A percentile compares a stretch with the other conserved stretches of the same genome.
Evolutionary conservation across 2,113 vertebrate genomes (phyloP).

Genomic region (Cricetomys ansorgei): DNA sequence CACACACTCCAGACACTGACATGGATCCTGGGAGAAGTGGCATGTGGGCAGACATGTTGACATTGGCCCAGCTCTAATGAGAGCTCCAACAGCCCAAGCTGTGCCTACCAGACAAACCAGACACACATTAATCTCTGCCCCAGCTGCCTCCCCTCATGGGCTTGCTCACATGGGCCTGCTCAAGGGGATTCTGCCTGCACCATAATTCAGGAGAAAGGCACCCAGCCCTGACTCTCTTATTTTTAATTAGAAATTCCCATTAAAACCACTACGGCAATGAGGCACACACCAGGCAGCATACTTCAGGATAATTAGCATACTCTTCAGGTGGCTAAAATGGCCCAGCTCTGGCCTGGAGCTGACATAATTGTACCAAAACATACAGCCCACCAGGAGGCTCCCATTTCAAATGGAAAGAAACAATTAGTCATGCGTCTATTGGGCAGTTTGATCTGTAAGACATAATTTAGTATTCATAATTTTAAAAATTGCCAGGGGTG

Average conservation of each 20-base stretch:
- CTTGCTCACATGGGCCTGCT: not conserved
- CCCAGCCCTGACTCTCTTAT: conserved; percentile 30
- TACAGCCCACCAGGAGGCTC: conserved; percentile 52
- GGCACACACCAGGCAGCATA: conserved; percentile 39
- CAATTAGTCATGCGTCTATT: conserved; percentile 58
- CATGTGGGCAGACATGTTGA: not conserved
- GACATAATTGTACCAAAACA: conserved; percentile 64
- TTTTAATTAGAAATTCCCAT: conserved; percentile 71
- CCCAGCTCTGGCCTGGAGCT: not conserved
- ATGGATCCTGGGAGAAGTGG: not conserved
- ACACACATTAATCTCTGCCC: not conserved
- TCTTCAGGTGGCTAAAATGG: conserved; percentile 63
- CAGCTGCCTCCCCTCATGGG: not conserved
- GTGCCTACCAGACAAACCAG: not conserved
- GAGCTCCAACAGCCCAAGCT: not conserved
- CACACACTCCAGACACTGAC: not conserved
- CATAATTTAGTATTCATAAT: conserved; percentile 50
- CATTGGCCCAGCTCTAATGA: conserved; percentile 29
- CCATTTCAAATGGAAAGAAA: conserved; percentile 58
- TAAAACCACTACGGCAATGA: conserved; percentile 69
- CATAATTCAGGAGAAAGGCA: not conserved
- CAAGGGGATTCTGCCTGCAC: not conserved
- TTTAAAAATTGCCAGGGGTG: conserved; percentile 43
- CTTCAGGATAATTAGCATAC: conserved; percentile 72
- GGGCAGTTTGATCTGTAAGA: conserved; percentile 56